A percentile compares a stretch with the other conserved stretches of the same genome.
Evolutionary conservation across 2,888 invertebrate genomes (phyloP).

Genomic region (Caenorhabditis sp.): DNA sequence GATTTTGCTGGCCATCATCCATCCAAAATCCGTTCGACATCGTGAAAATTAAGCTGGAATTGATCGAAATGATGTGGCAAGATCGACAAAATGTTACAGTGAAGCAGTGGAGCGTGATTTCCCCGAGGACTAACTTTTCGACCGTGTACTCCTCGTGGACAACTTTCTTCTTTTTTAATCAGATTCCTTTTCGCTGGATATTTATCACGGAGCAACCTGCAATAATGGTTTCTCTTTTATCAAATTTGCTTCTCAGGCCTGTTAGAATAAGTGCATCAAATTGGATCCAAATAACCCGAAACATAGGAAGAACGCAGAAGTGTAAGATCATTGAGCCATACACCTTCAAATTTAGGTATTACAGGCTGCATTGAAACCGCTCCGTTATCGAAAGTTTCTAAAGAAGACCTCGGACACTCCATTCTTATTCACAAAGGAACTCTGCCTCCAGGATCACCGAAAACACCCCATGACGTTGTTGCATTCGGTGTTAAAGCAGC

Average conservation of each 20-base stretch:
- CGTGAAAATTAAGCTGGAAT: not conserved
- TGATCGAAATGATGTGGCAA: constrained; percentile 52
- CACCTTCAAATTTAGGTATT: constrained; percentile 9
- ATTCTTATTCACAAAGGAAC: constrained; percentile 75
- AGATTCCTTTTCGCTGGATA: not conserved
- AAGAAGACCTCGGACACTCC: constrained; percentile 79
- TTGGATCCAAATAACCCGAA: constrained; percentile 2
- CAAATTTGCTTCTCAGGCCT: constrained; percentile 16
- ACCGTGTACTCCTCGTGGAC: constrained; percentile 53
- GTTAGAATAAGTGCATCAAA: constrained; percentile 4
- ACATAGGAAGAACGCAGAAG: constrained; percentile 14
- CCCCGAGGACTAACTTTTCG: constrained; percentile 31
- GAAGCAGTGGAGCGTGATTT: constrained; percentile 44
- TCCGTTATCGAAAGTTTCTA: constrained; percentile 71
- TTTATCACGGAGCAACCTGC: not conserved
- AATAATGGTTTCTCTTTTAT: constrained; percentile 24
- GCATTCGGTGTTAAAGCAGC: constrained; percentile 76
- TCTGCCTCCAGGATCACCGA: constrained; percentile 72
- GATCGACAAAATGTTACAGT: constrained; percentile 28
- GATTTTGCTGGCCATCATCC: constrained; percentile 56
- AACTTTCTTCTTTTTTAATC: not conserved
- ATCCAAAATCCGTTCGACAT: constrained; percentile 66
- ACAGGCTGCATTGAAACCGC: constrained; percentile 62
- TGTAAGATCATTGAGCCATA: constrained; percentile 14
- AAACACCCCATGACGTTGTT: constrained; percentile 75